Conservation (phyloP, 2,797 vertebrate genomes). For the Amphiprion clarkii region DNA sequence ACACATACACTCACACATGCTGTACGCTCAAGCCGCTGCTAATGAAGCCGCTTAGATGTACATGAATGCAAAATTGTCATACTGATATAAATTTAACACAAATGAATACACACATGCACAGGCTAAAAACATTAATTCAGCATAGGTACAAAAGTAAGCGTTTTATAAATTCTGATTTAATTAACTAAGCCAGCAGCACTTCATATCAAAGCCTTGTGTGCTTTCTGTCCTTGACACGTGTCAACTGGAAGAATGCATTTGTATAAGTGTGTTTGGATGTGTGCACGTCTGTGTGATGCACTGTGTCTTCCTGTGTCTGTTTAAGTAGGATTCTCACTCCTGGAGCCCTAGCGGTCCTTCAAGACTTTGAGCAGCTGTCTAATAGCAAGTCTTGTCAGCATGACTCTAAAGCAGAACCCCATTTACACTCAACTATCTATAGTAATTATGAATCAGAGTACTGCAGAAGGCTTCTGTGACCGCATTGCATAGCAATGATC, state of each 20-base stretch:
- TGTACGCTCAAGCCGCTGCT: constrained; percentile 12
- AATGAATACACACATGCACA: background rate
- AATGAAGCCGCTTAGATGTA: constrained; percentile 44
- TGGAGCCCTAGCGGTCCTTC: constrained; percentile 48
- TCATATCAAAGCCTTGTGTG: constrained; percentile 23
- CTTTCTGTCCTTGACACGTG: constrained; percentile 15
- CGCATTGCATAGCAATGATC: constrained; percentile 35
- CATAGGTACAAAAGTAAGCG: background rate
- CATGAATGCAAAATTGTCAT: constrained; percentile 12
- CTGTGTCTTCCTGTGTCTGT: constrained; percentile 35
- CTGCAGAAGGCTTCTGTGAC: constrained; percentile 41
- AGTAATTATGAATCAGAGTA: constrained; percentile 58
- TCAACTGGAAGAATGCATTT: constrained; percentile 12
- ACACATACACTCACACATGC: constrained; percentile 40
- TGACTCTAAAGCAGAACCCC: constrained; percentile 53
- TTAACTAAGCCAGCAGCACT: constrained; percentile 13
- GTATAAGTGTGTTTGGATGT: constrained; percentile 17
- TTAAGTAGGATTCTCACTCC: constrained; percentile 41
- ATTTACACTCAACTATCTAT: constrained; percentile 44
- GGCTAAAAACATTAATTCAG: constrained; percentile 8
- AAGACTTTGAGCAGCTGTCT: constrained; percentile 54
- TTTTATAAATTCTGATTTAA: constrained; percentile 16
- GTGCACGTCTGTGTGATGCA: background rate
- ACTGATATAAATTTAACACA: constrained; percentile 4
- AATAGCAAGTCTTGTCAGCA: constrained; percentile 58